These are phyloP conservation scores for Leucoptera coffeella DNA, from an alignment of 2,888 invertebrate genomes.

Conservation along the genomic window DNA sequence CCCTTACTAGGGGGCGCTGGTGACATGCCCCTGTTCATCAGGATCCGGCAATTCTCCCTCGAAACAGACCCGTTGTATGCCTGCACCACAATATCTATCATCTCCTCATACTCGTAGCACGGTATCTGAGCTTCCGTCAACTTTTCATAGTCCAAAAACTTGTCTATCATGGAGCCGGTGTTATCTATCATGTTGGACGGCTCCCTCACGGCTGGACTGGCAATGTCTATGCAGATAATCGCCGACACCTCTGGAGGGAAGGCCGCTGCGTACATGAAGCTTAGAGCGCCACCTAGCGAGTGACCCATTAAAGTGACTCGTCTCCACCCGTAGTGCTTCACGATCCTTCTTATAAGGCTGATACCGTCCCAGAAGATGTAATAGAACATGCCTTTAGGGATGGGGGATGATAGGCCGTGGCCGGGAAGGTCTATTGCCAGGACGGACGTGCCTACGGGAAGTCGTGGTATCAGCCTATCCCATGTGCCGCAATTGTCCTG, in stretches of 20 bases:
- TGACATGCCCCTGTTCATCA: conserved; percentile 73
- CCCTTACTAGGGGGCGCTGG: conserved; percentile 50
- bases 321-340: conserved; percentile 70
- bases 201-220: conserved; percentile 64
- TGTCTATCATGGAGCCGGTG: conserved; percentile 59
- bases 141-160: conserved; percentile 65
- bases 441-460: conserved; percentile 59
- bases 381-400: conserved; percentile 65
- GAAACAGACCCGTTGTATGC: conserved; percentile 71
- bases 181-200: conserved; percentile 43
- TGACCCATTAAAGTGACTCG: conserved; percentile 70
- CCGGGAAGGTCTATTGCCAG: conserved; percentile 78
- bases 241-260: conserved; percentile 64
- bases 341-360: conserved; percentile 63
- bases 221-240: conserved; percentile 70
- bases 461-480: conserved; percentile 67
- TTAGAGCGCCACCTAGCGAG: conserved; percentile 71
- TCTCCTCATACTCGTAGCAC: conserved; percentile 67
- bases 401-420: conserved; percentile 70
- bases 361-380: conserved; percentile 82
- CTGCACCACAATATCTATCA: conserved; percentile 65
- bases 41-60: conserved; percentile 58
- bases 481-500: conserved; percentile 81
- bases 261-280: conserved; percentile 73
- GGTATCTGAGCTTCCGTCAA: conserved; percentile 58